phyloP scores from a whole-genome alignment of 2,797 vertebrate genomes.

The Pristis pectinata region DNA sequence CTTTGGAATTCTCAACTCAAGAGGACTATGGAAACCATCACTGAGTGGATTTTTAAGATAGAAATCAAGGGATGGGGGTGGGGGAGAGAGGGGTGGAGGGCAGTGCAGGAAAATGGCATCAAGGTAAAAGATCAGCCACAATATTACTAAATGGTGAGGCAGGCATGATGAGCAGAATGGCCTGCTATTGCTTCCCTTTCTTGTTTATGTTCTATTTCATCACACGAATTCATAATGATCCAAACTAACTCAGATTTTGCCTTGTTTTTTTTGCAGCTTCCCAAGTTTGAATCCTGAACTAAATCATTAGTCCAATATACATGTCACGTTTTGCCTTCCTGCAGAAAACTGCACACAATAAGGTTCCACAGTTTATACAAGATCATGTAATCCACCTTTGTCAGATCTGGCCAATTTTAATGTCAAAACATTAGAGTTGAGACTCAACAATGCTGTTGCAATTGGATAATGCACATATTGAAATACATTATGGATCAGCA shows the following conservation, averaged over 20 bases:
- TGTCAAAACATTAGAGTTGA: background rate
- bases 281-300: background rate
- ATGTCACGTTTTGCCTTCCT: background rate
- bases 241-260: background rate
- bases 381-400: background rate
- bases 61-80: too few relatives aligned
- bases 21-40: too few relatives aligned
- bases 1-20: too few relatives aligned
- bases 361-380: background rate
- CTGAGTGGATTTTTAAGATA: too few relatives aligned
- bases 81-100: too few relatives aligned
- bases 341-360: background rate
- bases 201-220: background rate
- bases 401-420: background rate
- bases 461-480: background rate
- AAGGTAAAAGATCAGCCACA: too few relatives aligned
- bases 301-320: background rate
- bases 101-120: too few relatives aligned
- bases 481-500: background rate
- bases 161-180: too few relatives aligned
- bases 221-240: background rate
- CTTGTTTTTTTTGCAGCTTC: background rate
- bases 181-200: too few relatives aligned
- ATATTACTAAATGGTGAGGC: too few relatives aligned
- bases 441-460: background rate